A percentile compares a stretch with the other conserved stretches of the same genome.
These are phyloP conservation scores for Argynnis bischoffii DNA, from an alignment of 2,888 invertebrate species.

Conservation along the genomic window DNA sequence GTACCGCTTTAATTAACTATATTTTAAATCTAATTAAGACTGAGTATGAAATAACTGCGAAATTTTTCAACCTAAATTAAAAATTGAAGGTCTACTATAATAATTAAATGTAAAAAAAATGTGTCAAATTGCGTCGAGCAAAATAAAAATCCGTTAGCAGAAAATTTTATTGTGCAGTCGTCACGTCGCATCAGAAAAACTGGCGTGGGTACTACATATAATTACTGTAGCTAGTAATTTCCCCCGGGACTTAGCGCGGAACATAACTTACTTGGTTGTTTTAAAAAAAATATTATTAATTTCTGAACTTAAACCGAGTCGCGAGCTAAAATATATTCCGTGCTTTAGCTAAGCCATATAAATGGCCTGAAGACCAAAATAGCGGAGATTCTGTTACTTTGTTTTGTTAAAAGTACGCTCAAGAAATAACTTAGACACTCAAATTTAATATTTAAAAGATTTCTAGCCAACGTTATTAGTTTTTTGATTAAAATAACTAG, in stretches of 20 bases:
- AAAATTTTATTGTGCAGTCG: slow-evolving; percentile 43
- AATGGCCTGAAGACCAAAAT: slow-evolving; percentile 33
- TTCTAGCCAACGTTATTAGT: slow-evolving; percentile 1
- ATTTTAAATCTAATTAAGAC: too few relatives aligned
- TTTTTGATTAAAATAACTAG: not conserved
- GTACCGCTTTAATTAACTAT: too few relatives aligned
- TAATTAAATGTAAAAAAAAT: slow-evolving; percentile 2
- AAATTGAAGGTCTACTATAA: slow-evolving; percentile 1
- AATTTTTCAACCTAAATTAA: not conserved
- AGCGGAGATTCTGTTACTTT: slow-evolving; percentile 28
- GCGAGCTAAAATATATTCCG: slow-evolving; percentile 35
- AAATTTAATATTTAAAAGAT: slow-evolving; percentile 30
- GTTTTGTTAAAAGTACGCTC: slow-evolving; percentile 25
- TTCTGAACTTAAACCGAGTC: slow-evolving; percentile 41
- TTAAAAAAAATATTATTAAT: slow-evolving; percentile 44
- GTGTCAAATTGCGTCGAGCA: not conserved
- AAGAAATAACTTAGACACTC: slow-evolving; percentile 25
- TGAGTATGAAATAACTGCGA: too few relatives aligned
- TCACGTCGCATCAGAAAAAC: slow-evolving; percentile 43
- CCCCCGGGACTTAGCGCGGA: slow-evolving; percentile 52
- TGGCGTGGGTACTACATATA: slow-evolving; percentile 56
- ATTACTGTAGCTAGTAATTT: slow-evolving; percentile 70
- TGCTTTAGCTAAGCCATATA: slow-evolving; percentile 35
- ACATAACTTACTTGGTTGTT: slow-evolving; percentile 40
- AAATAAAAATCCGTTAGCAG: slow-evolving; percentile 27